phyloP scores from a whole-genome alignment of 2,888 invertebrate species.

The Diplazon laetatorius region DNA sequence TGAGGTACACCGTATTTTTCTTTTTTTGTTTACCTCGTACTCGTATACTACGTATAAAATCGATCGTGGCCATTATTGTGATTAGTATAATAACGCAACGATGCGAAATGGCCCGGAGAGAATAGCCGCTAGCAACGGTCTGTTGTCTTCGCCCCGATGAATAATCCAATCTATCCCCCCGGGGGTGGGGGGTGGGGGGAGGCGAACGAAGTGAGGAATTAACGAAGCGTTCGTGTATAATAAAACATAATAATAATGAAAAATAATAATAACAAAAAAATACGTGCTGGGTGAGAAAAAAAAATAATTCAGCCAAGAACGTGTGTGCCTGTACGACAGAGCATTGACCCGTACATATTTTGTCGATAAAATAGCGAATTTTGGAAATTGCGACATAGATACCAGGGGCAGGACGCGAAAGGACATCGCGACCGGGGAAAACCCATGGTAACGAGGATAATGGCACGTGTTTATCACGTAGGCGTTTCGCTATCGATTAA shows the following conservation, averaged over 20 bases:
- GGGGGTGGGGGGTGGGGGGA: too few species aligned
- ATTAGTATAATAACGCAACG: constrained; percentile 50
- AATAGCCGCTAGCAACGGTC: constrained; percentile 5
- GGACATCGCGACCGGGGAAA: constrained; percentile 9
- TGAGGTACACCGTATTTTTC: too few species aligned
- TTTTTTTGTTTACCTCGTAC: too few species aligned
- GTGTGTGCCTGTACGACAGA: background rate
- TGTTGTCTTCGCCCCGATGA: constrained; percentile 16
- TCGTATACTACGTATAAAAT: too few species aligned
- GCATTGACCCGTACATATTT: background rate
- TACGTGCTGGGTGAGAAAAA: background rate
- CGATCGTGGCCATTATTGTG: constrained; percentile 52
- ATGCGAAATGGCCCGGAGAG: constrained; percentile 19
- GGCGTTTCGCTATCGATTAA: constrained; percentile 17
- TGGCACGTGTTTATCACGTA: constrained; percentile 9
- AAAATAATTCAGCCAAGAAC: constrained; percentile 3
- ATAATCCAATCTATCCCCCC: constrained; percentile 44
- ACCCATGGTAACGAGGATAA: constrained; percentile 29
- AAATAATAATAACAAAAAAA: too few species aligned
- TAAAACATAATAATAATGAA: constrained; percentile 5
- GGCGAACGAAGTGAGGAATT: constrained; percentile 10
- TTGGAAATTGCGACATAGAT: background rate
- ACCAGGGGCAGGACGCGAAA: constrained; percentile 1
- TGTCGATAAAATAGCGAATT: background rate
- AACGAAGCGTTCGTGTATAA: constrained; percentile 12